Percentiles rank a stretch among this genome's conserved stretches.
phyloP scores from a whole-genome alignment of 2,797 vertebrate genomes.

The Paramormyrops hopkinsi region DNA sequence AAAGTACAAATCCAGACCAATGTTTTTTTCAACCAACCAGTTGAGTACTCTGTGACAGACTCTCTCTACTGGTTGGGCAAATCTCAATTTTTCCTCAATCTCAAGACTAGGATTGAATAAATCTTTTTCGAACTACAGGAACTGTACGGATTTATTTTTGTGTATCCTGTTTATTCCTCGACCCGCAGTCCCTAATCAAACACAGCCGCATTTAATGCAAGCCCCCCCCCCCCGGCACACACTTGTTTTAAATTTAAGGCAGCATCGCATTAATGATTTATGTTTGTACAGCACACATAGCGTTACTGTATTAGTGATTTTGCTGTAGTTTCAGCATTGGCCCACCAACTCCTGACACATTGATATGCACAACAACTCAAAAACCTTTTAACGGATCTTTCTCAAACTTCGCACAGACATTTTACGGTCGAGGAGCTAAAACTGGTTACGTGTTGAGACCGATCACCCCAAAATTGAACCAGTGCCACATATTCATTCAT shows the following conservation, averaged over 20 bases:
- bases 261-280: not conserved
- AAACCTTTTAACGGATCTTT: not conserved
- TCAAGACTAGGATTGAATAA: not conserved
- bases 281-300: not conserved
- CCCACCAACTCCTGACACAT: not conserved
- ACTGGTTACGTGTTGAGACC: not conserved
- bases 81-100: not conserved
- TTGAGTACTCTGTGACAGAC: not conserved
- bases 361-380: not conserved
- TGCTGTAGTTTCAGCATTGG: not conserved
- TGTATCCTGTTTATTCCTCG: not conserved
- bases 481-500: not conserved
- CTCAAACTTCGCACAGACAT: not conserved
- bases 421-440: not conserved
- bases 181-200: not conserved
- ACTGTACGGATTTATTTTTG: not conserved
- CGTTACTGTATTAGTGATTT: not conserved
- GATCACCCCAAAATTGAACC: not conserved
- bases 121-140: not conserved
- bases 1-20: not conserved
- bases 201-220: not conserved
- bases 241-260: not conserved
- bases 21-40: not conserved
- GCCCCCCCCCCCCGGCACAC: not conserved
- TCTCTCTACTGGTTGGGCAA: not conserved